These are phyloP conservation scores for Dioctria rufipes DNA, from an alignment of 2,888 invertebrate genomes.

Conservation along the genomic window DNA sequence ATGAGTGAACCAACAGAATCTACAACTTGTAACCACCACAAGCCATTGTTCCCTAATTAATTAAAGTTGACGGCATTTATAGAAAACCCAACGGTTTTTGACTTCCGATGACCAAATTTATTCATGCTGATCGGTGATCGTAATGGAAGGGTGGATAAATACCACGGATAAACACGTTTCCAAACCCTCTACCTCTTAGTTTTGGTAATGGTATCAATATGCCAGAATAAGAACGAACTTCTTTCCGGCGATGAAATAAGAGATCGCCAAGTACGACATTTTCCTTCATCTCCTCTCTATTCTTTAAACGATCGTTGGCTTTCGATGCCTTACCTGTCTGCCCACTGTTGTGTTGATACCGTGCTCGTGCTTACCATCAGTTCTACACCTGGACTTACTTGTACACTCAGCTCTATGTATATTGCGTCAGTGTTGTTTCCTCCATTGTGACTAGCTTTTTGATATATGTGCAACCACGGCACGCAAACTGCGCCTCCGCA, in stretches of 20 bases:
- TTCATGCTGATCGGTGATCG: slow-evolving; percentile 40
- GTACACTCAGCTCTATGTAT: background rate
- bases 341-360: background rate
- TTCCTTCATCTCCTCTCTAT: background rate
- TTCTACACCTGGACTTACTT: slow-evolving; percentile 23
- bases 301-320: slow-evolving; percentile 4
- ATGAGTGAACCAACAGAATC: slow-evolving; percentile 3
- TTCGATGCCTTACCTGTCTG: too few species aligned
- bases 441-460: slow-evolving; percentile 4
- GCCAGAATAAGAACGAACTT: too few species aligned
- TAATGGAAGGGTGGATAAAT: slow-evolving; percentile 23
- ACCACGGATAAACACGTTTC: slow-evolving; percentile 18
- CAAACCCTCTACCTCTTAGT: slow-evolving; percentile 8
- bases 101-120: slow-evolving; percentile 47
- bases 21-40: background rate
- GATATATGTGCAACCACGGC: slow-evolving; percentile 7
- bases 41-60: slow-evolving; percentile 42
- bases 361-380: slow-evolving; percentile 21
- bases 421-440: too few species aligned
- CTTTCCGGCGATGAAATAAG: background rate
- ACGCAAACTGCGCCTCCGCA: slow-evolving; percentile 39
- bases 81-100: slow-evolving; percentile 20
- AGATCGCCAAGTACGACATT: slow-evolving; percentile 19
- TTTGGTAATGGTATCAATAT: background rate
- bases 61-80: slow-evolving; percentile 33